phyloP scores from a whole-genome alignment of 2,113 vertebrate species.

The pig (Sus scrofa) region T2T-Sscrofa CM000814.6:19859001-19859500 shows the following conservation, averaged over 20 bases:
- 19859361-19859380: not conserved
- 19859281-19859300: not conserved
- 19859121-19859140: not conserved
- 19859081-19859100: not conserved
- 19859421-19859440: not conserved
- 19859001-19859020: not conserved
- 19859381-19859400: not conserved
- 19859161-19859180: not conserved
- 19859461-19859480: too few relatives aligned
- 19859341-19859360: not conserved
- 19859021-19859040: not conserved
- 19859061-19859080: not conserved
- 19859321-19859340: fast-evolving
- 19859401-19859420: not conserved
- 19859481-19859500: too few relatives aligned
- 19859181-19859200: not conserved
- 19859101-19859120: not conserved
- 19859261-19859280: not conserved
- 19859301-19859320: fast-evolving
- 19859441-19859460: too few relatives aligned
- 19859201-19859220: not conserved
- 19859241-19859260: not conserved
- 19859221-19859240: not conserved
- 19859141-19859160: not conserved
- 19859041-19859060: fast-evolving